A percentile compares a stretch with the other conserved stretches of the same genome.
Evolutionary conservation across 1,140 invertebrate genomes (phyloP).

Genomic region (Trichoplusia ni): DNA sequence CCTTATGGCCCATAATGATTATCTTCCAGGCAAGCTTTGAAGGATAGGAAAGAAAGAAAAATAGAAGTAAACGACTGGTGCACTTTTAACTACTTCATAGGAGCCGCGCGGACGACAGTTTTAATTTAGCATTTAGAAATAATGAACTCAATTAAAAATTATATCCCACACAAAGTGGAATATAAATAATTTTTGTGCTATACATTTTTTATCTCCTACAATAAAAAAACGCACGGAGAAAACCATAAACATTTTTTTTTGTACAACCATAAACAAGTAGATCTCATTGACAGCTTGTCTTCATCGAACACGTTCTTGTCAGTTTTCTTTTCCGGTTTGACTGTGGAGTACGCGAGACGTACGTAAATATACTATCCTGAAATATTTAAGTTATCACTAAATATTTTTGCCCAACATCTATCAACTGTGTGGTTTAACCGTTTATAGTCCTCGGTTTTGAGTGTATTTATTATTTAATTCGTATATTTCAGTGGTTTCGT

Average conservation of each 20-base stretch:
- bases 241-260: neutral
- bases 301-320: slow-evolving; percentile 12
- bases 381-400: slow-evolving; percentile 44
- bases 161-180: too few relatives aligned
- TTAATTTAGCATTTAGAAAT: too few relatives aligned
- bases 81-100: too few relatives aligned
- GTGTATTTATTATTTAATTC: slow-evolving; percentile 38
- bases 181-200: too few relatives aligned
- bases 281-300: neutral
- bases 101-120: too few relatives aligned
- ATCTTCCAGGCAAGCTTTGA: too few relatives aligned
- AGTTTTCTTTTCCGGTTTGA: slow-evolving; percentile 69
- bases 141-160: too few relatives aligned
- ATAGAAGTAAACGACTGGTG: too few relatives aligned
- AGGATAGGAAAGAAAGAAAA: too few relatives aligned
- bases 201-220: too few relatives aligned
- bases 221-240: too few relatives aligned
- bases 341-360: slow-evolving; percentile 73
- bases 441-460: slow-evolving; percentile 24
- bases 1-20: too few relatives aligned
- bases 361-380: slow-evolving; percentile 56
- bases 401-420: neutral
- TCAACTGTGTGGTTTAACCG: slow-evolving; percentile 3
- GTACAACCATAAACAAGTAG: neutral
- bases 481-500: slow-evolving; percentile 45